A percentile compares a stretch with the other conserved stretches of the same genome.
phyloP scores from a whole-genome alignment of 2,113 vertebrate genomes.

The Nothoprocta pentlandii region DNA sequence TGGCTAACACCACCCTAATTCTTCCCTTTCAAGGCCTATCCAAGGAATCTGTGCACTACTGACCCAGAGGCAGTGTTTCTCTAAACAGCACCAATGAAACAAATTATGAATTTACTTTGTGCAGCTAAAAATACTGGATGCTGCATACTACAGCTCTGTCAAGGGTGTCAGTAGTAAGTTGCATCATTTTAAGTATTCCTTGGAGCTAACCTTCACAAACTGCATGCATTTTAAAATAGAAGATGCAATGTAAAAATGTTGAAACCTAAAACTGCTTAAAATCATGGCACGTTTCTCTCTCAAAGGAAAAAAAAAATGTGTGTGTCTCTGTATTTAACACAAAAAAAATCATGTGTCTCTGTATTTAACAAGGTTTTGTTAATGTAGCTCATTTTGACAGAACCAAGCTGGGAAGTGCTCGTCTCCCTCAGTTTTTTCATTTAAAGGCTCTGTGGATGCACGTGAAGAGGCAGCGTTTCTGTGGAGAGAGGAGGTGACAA shows the following conservation, averaged over 20 bases:
- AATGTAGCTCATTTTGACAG: neutral
- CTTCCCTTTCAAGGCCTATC: constrained; percentile 64
- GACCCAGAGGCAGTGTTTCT: constrained; percentile 69
- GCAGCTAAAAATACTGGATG: constrained; percentile 67
- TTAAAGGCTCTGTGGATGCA: neutral
- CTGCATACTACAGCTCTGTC: constrained; percentile 47
- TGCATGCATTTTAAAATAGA: neutral
- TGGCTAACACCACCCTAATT: constrained; percentile 55
- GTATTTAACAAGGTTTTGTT: no score
- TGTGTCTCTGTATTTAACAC: no score
- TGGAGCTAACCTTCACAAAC: neutral
- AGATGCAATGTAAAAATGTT: neutral
- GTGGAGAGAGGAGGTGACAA: neutral
- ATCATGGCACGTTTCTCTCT: neutral
- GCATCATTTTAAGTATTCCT: constrained; percentile 6
- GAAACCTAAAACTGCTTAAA: neutral
- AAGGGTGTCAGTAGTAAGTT: constrained; percentile 1
- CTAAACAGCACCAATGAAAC: constrained; percentile 56
- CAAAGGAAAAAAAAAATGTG: neutral
- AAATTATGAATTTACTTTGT: constrained; percentile 61
- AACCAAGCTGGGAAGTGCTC: neutral
- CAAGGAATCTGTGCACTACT: constrained; percentile 68
- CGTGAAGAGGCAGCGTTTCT: neutral
- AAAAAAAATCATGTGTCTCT: no score
- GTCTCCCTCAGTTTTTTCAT: neutral